phyloP scores from a whole-genome alignment of 2,888 invertebrate genomes.

The Coleophora flavipennella region DNA sequence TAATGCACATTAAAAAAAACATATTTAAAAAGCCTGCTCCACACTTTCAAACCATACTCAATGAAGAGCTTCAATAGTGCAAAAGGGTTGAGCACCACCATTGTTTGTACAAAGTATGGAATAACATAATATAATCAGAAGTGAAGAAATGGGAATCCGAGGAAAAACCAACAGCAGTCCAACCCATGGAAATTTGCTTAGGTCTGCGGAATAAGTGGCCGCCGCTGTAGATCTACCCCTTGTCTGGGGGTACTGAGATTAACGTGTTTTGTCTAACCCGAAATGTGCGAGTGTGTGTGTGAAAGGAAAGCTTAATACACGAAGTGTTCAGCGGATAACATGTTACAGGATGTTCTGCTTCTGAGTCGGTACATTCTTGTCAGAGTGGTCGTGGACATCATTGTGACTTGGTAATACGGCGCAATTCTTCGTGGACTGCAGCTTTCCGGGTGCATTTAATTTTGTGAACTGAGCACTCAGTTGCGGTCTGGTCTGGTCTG shows the following conservation, averaged over 20 bases:
- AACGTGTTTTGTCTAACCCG: constrained; percentile 14
- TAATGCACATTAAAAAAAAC: too few relatives aligned
- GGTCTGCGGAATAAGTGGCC: constrained; percentile 67
- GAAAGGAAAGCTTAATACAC: too few relatives aligned
- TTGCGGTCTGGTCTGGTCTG: too few relatives aligned
- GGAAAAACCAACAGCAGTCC: constrained; percentile 60
- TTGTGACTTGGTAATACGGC: too few relatives aligned
- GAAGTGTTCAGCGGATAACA: too few relatives aligned
- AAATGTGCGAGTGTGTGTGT: neutral
- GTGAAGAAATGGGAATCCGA: constrained; percentile 70
- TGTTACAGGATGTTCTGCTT: too few relatives aligned
- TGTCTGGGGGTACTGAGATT: constrained; percentile 43
- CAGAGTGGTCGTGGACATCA: too few relatives aligned
- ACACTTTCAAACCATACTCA: constrained; percentile 29
- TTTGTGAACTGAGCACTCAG: too few relatives aligned
- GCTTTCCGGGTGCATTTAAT: too few relatives aligned
- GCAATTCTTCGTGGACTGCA: too few relatives aligned
- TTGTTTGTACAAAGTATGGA: constrained; percentile 71
- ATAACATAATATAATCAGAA: constrained; percentile 65
- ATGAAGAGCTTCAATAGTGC: constrained; percentile 52
- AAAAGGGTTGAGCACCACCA: constrained; percentile 59
- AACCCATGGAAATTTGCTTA: constrained; percentile 69
- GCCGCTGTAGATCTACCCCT: constrained; percentile 34
- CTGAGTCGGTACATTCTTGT: too few relatives aligned
- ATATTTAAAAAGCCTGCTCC: constrained; percentile 31